Conservation (phyloP, 2,797 vertebrate genomes). For the Peromyscus melanophrys region DNA sequence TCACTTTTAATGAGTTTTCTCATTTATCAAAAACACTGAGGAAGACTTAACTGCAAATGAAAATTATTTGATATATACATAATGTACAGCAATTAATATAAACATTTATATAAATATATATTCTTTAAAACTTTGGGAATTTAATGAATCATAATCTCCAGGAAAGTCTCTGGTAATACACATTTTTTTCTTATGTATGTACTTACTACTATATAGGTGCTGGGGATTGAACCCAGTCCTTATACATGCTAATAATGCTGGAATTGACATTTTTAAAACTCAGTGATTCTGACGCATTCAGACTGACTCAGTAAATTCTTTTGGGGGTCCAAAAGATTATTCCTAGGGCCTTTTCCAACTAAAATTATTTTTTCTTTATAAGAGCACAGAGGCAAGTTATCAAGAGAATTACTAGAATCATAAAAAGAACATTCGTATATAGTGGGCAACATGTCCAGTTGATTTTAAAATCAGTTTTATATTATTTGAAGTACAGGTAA, state of each 20-base stretch:
- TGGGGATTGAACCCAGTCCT: neutral
- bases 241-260: neutral
- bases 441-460: neutral
- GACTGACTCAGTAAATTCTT: neutral
- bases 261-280: neutral
- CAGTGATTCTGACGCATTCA: neutral
- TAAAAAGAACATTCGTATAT: neutral
- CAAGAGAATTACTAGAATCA: conserved; percentile 14
- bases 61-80: neutral
- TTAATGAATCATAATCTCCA: neutral
- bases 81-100: neutral
- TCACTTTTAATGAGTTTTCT: neutral
- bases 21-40: neutral
- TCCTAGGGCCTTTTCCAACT: neutral
- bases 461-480: conserved; percentile 30
- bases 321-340: neutral
- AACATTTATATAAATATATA: neutral
- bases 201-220: neutral
- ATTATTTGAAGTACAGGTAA: conserved; percentile 44
- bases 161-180: neutral
- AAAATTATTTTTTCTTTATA: conserved; percentile 22
- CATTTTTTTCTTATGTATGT: neutral
- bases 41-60: neutral
- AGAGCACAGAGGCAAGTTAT: neutral
- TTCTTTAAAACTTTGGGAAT: neutral